Base-by-base conservation (phyloP, 2,888 invertebrate genomes). In the Drosophila kuntzei region DNA sequence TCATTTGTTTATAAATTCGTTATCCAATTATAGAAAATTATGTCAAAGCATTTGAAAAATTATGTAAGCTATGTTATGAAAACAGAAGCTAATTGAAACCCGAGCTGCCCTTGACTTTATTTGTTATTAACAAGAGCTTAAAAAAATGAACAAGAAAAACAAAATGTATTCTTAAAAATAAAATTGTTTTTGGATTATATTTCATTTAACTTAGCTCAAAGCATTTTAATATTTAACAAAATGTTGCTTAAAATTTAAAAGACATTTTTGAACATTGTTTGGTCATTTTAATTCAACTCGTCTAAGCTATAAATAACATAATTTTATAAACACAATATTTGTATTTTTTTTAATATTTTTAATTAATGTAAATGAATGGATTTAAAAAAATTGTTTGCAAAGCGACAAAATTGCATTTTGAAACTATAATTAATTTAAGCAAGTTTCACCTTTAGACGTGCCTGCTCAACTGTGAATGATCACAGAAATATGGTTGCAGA, bases 391-490 rank as follows among this genome's bases (percentile, higher is more conserved):
- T 36, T 7, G 8, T 22, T 51, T 58, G 5, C 9, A 29, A 43
- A 43, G 11, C 16, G 12, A 43, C 43, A 37, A 50, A 55, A 54
- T 41, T 34, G 46, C 22, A 29, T 44, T 43, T 50, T 29, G 20
- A 51, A 43, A 34, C 32, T 47, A 41, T 49, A 41, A 61, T 58
- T 59, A 49, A 59, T 29, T 50, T 36, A 0, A 43, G 34, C 46
- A 14, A 41, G 47, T 41, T 63, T 59, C 37, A 14, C 20, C 29
- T 60, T 44, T 7, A 29, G 37, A 29, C 27, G 14, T 25, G 29
- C 8, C 41, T 36, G 9, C 44, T 37, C 57, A 39, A 58, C 68
- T 68, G 69, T 80, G 60, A 71, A 80, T 67, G 84, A 80, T 80
- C 50, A 47, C 29, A 51, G 46, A 69, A 64, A 73, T 65, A 53